Evolutionary conservation across 2,113 vertebrate species (phyloP).

Genomic region (Mustela lutreola): DNA sequence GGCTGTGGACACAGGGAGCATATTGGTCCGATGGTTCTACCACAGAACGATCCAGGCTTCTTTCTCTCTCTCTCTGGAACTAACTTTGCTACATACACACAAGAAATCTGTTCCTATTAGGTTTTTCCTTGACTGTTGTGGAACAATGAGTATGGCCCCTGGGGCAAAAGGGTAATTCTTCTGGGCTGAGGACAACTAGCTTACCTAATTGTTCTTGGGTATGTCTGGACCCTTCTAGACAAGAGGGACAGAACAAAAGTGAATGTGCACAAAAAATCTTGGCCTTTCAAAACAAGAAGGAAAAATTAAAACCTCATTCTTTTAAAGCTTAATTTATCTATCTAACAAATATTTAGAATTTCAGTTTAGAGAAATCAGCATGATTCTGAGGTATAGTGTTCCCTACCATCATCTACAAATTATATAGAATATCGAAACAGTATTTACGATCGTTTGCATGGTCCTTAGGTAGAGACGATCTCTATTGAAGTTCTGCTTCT

Average conservation of each 20-base stretch:
- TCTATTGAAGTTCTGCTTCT: constrained; percentile 45
- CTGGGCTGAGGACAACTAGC: constrained; percentile 64
- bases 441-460: neutral
- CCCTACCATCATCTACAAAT: neutral
- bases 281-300: constrained; percentile 48
- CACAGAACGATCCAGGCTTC: constrained; percentile 72
- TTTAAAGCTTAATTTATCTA: constrained; percentile 51
- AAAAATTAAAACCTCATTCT: neutral
- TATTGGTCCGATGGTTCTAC: constrained; percentile 70
- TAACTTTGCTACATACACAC: constrained; percentile 73
- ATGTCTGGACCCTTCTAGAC: constrained; percentile 54
- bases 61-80: constrained; percentile 70
- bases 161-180: constrained; percentile 65
- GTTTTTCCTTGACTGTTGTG: constrained; percentile 67
- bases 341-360: constrained; percentile 27
- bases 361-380: neutral
- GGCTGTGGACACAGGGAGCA: constrained; percentile 70
- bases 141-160: constrained; percentile 69
- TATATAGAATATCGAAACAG: neutral
- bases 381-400: neutral
- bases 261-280: constrained; percentile 52
- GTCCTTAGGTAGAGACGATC: neutral
- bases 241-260: constrained; percentile 43
- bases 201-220: constrained; percentile 76
- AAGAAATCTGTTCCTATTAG: constrained; percentile 52